Conservation (phyloP, 2,888 invertebrate species). For the Thymelicus lineola region DNA sequence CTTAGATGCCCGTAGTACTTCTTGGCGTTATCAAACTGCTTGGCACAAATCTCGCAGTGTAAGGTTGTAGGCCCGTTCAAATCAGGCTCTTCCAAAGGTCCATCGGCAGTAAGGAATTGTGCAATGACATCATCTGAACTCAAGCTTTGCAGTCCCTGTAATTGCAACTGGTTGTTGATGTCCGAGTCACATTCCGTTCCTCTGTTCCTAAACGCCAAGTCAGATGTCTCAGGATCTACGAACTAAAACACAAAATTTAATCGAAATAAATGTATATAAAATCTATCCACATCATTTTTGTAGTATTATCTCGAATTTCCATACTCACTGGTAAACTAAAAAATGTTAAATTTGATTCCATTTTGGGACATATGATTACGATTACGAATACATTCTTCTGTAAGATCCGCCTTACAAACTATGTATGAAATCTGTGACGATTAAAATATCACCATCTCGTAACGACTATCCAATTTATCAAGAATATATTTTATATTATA, state of each 20-base stretch:
- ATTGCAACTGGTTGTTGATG: conserved; percentile 57
- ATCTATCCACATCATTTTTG: neutral
- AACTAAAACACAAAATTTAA: conserved; percentile 57
- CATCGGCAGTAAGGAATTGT: conserved; percentile 73
- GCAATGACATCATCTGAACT: conserved; percentile 71
- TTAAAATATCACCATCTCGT: no score
- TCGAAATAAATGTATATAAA: neutral
- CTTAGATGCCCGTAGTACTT: conserved; percentile 79
- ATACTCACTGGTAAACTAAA: conserved; percentile 73
- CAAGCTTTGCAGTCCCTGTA: conserved; percentile 51
- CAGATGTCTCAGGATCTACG: conserved; percentile 65
- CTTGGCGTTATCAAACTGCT: conserved; percentile 77
- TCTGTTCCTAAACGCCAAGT: conserved; percentile 56
- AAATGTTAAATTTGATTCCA: conserved; percentile 71
- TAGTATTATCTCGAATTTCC: neutral
- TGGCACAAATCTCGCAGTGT: conserved; percentile 77
- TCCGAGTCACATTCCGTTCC: conserved; percentile 63
- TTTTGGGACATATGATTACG: conserved; percentile 42
- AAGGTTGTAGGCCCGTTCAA: conserved; percentile 74
- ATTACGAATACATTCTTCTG: no score
- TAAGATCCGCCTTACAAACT: no score
- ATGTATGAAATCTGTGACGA: no score
- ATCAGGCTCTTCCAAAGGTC: conserved; percentile 75
- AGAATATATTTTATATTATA: no score
- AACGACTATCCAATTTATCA: no score